These are phyloP conservation scores for Tretioscincus oriximinensis DNA, from an alignment of 2,113 vertebrate species.

Conservation along the genomic window DNA sequence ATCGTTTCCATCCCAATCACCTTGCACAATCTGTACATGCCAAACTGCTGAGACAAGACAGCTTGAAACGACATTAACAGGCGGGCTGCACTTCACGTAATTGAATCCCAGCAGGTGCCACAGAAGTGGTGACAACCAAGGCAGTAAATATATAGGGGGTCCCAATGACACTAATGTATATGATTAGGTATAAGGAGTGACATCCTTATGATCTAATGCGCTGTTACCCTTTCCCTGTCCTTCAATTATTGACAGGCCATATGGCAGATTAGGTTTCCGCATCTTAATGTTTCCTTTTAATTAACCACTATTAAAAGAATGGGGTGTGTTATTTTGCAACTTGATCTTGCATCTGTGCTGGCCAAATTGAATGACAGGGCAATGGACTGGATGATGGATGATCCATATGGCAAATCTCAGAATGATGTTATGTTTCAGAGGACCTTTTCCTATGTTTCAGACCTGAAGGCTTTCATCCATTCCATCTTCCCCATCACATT, in stretches of 20 bases:
- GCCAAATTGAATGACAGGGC: neutral
- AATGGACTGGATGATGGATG: neutral
- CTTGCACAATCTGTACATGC: constrained; percentile 48
- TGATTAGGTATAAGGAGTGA: constrained; percentile 51
- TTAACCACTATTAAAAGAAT: constrained; percentile 45
- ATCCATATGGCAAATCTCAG: neutral
- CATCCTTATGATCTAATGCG: constrained; percentile 47
- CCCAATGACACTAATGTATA: constrained; percentile 56
- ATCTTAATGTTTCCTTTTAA: constrained; percentile 31
- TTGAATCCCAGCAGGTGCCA: constrained; percentile 58
- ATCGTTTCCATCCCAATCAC: constrained; percentile 5
- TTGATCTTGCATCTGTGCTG: neutral
- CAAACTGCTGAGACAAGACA: constrained; percentile 39
- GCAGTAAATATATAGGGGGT: constrained; percentile 45
- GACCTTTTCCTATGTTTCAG: neutral
- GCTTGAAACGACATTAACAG: constrained; percentile 51
- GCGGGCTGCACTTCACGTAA: constrained; percentile 29
- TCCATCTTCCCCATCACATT: too few relatives aligned
- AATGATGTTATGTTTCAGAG: neutral
- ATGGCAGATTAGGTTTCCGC: constrained; percentile 41
- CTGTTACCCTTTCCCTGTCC: constrained; percentile 57
- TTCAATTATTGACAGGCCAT: constrained; percentile 42
- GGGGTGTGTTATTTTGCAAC: constrained; percentile 21
- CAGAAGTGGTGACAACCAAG: neutral
- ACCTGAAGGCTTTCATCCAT: neutral